These are phyloP conservation scores for Tromatobia lineatoria DNA, from an alignment of 2,888 invertebrate genomes.

Conservation along the genomic window DNA sequence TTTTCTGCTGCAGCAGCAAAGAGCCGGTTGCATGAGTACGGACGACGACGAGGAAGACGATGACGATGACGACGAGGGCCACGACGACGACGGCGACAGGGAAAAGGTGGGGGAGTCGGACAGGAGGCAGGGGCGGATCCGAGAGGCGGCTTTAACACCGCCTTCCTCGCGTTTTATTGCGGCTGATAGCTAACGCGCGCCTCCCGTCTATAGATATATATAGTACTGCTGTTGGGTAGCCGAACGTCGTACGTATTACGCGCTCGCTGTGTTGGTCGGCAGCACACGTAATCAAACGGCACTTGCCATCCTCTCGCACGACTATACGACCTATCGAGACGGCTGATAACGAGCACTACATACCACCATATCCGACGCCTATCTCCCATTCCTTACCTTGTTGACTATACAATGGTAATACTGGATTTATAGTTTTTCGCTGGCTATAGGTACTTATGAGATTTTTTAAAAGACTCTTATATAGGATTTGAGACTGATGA, in stretches of 20 bases:
- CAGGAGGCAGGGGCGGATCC: conserved; percentile 83
- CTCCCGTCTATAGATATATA: conserved; percentile 35
- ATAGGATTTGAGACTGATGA: neutral
- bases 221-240: neutral
- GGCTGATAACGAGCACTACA: conserved; percentile 32
- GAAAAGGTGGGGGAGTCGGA: conserved; percentile 72
- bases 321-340: conserved; percentile 21
- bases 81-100: conserved; percentile 43
- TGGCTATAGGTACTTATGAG: neutral
- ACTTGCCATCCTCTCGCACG: conserved; percentile 73
- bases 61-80: conserved; percentile 16
- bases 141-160: conserved; percentile 84
- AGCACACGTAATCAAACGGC: conserved; percentile 79
- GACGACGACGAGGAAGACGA: conserved; percentile 2
- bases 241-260: neutral
- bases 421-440: neutral
- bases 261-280: neutral
- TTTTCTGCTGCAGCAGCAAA: neutral
- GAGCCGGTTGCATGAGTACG: conserved; percentile 1
- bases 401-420: conserved; percentile 6
- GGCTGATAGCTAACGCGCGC: conserved; percentile 80
- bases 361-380: conserved; percentile 7
- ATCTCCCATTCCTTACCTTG: conserved; percentile 9
- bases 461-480: neutral
- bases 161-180: conserved; percentile 82